A percentile compares a stretch with the other conserved stretches of the same genome.
These are phyloP conservation scores for Horisme vitalbata DNA, from an alignment of 2,888 invertebrate species.

Conservation along the genomic window DNA sequence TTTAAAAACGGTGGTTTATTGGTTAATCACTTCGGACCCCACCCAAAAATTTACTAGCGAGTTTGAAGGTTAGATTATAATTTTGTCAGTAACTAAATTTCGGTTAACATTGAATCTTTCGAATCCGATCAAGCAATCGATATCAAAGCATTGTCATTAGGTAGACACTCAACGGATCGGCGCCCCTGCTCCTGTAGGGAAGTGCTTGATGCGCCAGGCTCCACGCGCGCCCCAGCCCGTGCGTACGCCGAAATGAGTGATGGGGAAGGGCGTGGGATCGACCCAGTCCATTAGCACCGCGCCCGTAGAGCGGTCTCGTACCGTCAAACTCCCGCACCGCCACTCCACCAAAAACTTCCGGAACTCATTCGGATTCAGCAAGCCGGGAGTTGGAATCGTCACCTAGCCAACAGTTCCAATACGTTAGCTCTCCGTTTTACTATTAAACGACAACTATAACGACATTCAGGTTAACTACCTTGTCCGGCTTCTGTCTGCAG, in stretches of 20 bases:
- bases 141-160: constrained; percentile 45
- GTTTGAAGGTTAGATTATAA: constrained; percentile 29
- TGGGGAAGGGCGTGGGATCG: constrained; percentile 82
- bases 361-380: constrained; percentile 81
- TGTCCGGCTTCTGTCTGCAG: constrained; percentile 84
- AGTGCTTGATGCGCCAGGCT: constrained; percentile 82
- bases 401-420: constrained; percentile 69
- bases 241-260: constrained; percentile 85
- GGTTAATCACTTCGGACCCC: constrained; percentile 28
- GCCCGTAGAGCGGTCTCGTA: constrained; percentile 74
- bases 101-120: constrained; percentile 22
- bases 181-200: constrained; percentile 45
- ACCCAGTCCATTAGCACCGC: constrained; percentile 83
- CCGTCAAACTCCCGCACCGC: constrained; percentile 78
- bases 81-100: constrained; percentile 29
- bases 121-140: constrained; percentile 53
- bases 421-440: constrained; percentile 27
- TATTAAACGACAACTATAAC: constrained; percentile 38
- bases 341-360: constrained; percentile 82
- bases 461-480: too few relatives aligned
- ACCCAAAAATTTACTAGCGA: constrained; percentile 21
- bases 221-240: constrained; percentile 86
- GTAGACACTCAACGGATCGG: constrained; percentile 67
- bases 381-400: constrained; percentile 80
- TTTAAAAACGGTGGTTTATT: constrained; percentile 28